Base-by-base conservation (phyloP, 2,797 vertebrate genomes). In the Phataginus tricuspis region DNA sequence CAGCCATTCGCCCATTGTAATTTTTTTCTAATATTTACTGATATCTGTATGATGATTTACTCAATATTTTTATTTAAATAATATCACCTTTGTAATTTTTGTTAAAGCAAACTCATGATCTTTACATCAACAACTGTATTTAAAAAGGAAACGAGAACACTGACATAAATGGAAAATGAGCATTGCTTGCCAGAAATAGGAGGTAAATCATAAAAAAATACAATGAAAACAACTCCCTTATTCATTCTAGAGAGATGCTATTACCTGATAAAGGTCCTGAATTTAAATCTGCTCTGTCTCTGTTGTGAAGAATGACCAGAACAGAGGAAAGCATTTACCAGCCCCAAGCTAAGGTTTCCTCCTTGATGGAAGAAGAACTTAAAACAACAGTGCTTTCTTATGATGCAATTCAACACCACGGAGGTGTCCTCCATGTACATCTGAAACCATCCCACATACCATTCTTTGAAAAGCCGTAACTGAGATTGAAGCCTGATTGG, bases 21-120 rank as follows among this genome's bases (percentile, higher is more conserved):
- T 11, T 34, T 64, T 64, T 25, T 14, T 7, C 61, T 66, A 34
- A n/a, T 13, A 49, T 61, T 84, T 74, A 25, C 34, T 84, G 72
- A 12, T 18, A 78, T 63, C 63, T 59, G 13, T 29, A 27, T 23
- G n/a, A 25, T 37, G 37, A 91, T 89, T 64, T 49, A n/a, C 61
- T 91, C 42, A 4, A 23, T 86, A 18, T 45, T 83, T 64, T 91
- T 61, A 89, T 63, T 94, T 86, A 83, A 59, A 49, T 80, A 55
- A 49, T n/a, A 75, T 37, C 45, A 19, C 27, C 14, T 69, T 93
- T 89, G 27, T 82, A 29, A 31, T 55, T 79, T 57, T 69, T 55
- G 5, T 74, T 86, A 57, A 95, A 31, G 53, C 23, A 90, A 94
- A 78, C 45, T 88, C 69, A 85, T 49, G 51, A 53, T 14, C 77